A percentile compares a stretch with the other conserved stretches of the same genome.
Evolutionary conservation across 2,113 vertebrate species (phyloP).

Genomic region (Pundamilia nyererei): DNA sequence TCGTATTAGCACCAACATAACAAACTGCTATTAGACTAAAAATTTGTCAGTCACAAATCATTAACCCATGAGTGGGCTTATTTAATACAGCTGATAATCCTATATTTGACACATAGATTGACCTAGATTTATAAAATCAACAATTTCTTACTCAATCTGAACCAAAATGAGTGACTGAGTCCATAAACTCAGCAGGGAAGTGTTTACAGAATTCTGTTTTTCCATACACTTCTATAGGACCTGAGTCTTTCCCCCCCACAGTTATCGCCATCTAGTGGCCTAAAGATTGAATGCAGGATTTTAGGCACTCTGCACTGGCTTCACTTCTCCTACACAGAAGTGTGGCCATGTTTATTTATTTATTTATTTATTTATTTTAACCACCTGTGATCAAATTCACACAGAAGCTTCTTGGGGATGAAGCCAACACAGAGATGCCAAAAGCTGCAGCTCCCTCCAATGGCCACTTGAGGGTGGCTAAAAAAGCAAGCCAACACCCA

Average conservation of each 20-base stretch:
- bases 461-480: neutral
- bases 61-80: neutral
- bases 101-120: neutral
- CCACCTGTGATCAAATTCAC: neutral
- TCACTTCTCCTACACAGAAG: neutral
- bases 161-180: neutral
- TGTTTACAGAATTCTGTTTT: neutral
- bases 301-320: accelerated
- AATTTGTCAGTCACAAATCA: neutral
- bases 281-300: neutral
- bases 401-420: neutral
- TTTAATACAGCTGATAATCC: neutral
- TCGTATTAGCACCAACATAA: neutral
- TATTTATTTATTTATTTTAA: neutral
- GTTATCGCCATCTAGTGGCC: neutral
- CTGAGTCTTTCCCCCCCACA: neutral
- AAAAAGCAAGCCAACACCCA: neutral
- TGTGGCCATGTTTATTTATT: neutral
- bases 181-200: neutral
- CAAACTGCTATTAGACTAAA: neutral
- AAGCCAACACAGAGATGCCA: neutral
- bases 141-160: neutral
- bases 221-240: neutral
- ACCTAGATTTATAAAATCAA: neutral
- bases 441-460: neutral